Evolutionary conservation across 2,113 vertebrate species (phyloP).

Genomic region (Pachyramphus minor): DNA sequence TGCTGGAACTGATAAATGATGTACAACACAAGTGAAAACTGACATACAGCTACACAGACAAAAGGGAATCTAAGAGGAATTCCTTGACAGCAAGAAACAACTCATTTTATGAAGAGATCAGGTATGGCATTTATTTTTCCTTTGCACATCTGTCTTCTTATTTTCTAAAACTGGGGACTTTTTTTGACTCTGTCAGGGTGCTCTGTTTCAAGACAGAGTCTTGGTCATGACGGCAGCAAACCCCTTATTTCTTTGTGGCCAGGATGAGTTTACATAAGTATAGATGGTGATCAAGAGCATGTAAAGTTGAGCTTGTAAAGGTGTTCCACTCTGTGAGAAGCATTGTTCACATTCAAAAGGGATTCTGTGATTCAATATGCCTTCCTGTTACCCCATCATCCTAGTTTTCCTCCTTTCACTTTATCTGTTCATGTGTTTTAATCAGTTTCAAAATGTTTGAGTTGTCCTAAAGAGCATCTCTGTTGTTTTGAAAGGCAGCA

Average conservation of each 20-base stretch:
- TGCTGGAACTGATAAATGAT: slow-evolving; percentile 7
- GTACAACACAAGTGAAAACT: background rate
- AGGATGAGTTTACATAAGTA: background rate
- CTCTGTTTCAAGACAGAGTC: background rate
- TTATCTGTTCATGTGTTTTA: background rate
- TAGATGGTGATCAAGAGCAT: background rate
- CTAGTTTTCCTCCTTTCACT: background rate
- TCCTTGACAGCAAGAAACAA: background rate
- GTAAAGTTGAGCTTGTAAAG: background rate
- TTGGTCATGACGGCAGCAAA: background rate
- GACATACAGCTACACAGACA: background rate
- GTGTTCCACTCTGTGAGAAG: accelerated
- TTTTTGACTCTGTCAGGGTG: background rate
- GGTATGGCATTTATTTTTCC: slow-evolving; percentile 26
- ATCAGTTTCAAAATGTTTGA: background rate
- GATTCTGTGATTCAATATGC: background rate
- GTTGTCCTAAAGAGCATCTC: background rate
- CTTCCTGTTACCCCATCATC: background rate
- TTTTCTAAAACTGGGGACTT: background rate
- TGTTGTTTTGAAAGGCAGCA: background rate
- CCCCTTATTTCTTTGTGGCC: accelerated
- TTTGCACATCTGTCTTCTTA: background rate
- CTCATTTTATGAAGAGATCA: background rate
- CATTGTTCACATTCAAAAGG: accelerated
- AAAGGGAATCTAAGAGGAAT: background rate